Conservation (phyloP, 2,888 invertebrate genomes). For the Drosophila incognita region DNA sequence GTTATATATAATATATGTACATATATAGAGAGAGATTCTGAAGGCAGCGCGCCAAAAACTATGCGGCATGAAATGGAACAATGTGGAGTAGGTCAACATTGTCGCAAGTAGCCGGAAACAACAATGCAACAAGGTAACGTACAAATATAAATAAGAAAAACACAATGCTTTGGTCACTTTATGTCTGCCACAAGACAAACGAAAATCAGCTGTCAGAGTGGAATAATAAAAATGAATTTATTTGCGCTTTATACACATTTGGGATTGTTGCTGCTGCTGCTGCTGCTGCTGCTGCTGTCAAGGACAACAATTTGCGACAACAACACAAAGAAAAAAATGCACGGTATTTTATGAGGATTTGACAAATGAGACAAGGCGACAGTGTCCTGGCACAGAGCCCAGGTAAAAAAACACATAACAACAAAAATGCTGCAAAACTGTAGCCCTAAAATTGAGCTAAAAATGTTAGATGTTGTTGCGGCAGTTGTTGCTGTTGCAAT, state of each 20-base stretch:
- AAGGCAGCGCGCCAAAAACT: conserved; percentile 34
- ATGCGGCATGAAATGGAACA: conserved; percentile 17
- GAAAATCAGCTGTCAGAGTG: conserved; percentile 74
- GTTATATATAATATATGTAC: background rate
- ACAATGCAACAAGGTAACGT: conserved; percentile 8
- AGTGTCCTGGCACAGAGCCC: conserved; percentile 51
- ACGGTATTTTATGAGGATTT: conserved; percentile 71
- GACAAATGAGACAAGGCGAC: conserved; percentile 67
- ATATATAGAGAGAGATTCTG: background rate
- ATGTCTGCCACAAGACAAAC: conserved; percentile 30
- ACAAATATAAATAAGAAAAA: background rate
- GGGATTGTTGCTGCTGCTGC: conserved; percentile 20
- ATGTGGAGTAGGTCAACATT: conserved; percentile 33
- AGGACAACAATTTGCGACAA: conserved; percentile 72
- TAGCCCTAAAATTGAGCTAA: conserved; percentile 71
- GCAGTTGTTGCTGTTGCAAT: conserved; percentile 38
- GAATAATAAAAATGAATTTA: conserved; percentile 78
- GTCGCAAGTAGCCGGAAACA: conserved; percentile 13
- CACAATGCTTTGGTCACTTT: conserved; percentile 34
- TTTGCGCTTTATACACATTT: conserved; percentile 58
- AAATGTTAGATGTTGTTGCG: conserved; percentile 50
- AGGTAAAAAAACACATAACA: conserved; percentile 35
- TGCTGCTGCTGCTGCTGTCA: conserved; percentile 31
- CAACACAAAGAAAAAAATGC: conserved; percentile 23
- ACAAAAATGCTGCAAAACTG: conserved; percentile 34